A percentile compares a stretch with the other conserved stretches of the same genome.
phyloP scores from a whole-genome alignment of 2,797 vertebrate species.

The Onychomys torridus region DNA sequence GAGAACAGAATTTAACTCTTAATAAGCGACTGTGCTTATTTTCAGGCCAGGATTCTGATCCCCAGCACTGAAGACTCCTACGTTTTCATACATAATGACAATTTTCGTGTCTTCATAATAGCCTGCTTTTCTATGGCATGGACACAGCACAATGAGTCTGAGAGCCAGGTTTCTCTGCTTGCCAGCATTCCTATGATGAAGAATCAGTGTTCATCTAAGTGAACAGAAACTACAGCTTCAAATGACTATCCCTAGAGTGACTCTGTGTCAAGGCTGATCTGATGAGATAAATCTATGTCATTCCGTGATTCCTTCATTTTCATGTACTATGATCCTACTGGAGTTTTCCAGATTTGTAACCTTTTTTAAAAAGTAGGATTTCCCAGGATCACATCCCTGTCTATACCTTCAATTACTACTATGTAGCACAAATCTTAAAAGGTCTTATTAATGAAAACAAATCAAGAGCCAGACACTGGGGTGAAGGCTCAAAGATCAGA shows the following conservation, averaged over 20 bases:
- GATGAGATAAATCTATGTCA: background rate
- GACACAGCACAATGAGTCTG: fast-evolving
- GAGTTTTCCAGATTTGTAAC: background rate
- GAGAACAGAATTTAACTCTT: background rate
- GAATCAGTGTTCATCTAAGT: background rate
- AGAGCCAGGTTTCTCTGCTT: background rate
- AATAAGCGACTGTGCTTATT: background rate
- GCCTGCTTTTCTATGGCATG: background rate
- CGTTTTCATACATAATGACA: fast-evolving
- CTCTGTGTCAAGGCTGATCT: background rate
- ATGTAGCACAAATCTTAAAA: too few relatives aligned
- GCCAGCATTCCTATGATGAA: background rate
- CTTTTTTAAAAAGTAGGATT: background rate
- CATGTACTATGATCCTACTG: background rate
- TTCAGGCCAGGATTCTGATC: background rate
- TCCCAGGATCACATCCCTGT: background rate
- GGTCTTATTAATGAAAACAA: too few relatives aligned
- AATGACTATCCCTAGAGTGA: background rate
- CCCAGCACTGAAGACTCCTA: too few relatives aligned
- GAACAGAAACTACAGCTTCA: background rate
- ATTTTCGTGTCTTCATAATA: background rate
- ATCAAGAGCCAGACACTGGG: too few relatives aligned
- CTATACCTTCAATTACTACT: background rate
- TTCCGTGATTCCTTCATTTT: background rate
- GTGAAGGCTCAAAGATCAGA: too few relatives aligned